These are phyloP conservation scores for Cheilosia pagana DNA, from an alignment of 2,888 invertebrate genomes.

Conservation along the genomic window DNA sequence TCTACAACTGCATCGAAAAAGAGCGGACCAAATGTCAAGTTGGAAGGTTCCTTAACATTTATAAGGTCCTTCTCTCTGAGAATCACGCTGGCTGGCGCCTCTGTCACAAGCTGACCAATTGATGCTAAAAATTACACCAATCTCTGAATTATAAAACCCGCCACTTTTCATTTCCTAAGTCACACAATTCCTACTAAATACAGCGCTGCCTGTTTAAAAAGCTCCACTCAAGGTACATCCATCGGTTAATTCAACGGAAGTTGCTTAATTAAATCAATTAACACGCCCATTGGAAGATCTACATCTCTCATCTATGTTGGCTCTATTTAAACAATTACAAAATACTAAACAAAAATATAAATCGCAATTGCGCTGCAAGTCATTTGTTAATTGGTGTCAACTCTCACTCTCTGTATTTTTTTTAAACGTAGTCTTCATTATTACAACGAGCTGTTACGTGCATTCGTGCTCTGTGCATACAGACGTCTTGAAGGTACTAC, in stretches of 20 bases:
- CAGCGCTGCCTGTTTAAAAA: neutral
- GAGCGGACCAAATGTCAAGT: no score
- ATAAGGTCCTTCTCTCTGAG: no score
- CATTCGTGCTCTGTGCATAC: neutral
- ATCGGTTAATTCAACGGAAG: neutral
- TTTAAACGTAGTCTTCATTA: neutral
- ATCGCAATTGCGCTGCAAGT: neutral
- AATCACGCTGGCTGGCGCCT: no score
- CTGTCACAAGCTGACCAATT: no score
- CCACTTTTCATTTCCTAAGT: neutral
- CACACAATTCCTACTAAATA: neutral
- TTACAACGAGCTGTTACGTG: neutral
- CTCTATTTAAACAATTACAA: conserved; percentile 4
- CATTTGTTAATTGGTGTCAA: neutral
- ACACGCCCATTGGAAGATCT: neutral
- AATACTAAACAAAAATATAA: neutral
- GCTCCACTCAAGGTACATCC: neutral
- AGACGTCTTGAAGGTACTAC: neutral
- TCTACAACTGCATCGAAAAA: no score
- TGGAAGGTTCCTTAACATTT: no score
- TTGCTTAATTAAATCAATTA: conserved; percentile 3
- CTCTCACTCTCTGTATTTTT: conserved; percentile 4
- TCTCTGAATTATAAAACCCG: neutral
- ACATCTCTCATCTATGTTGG: neutral
- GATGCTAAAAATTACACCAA: neutral